Percentiles rank a stretch among this genome's conserved stretches.
These are phyloP conservation scores for Drosophila rufa DNA, from an alignment of 1,140 invertebrate species.

Conservation along the genomic window DNA sequence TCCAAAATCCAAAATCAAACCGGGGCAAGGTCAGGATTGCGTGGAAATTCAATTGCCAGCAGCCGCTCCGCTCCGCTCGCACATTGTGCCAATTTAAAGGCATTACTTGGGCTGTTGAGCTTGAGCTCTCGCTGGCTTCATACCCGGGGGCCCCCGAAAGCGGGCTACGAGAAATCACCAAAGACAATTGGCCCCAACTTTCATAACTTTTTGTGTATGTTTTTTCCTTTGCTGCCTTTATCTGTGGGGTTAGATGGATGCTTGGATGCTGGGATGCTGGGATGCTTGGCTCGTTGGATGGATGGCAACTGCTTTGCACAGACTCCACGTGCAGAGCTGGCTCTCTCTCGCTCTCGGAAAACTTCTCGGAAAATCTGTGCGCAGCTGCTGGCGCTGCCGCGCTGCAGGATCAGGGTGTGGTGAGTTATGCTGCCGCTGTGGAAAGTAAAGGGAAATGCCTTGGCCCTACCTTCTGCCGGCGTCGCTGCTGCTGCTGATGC, in stretches of 20 bases:
- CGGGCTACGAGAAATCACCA: conserved; percentile 71
- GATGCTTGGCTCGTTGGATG: conserved; percentile 29
- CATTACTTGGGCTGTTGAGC: conserved; percentile 36
- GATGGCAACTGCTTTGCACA: conserved; percentile 70
- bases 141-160: conserved; percentile 52
- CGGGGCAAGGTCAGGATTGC: conserved; percentile 38
- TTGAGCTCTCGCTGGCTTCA: not conserved
- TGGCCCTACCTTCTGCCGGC: conserved; percentile 73
- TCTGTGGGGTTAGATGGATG: conserved; percentile 12
- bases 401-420: conserved; percentile 84
- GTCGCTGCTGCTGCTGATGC: conserved; percentile 56
- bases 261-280: not conserved
- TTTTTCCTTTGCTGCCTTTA: conserved; percentile 31
- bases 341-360: conserved; percentile 21
- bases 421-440: conserved; percentile 77
- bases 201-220: conserved; percentile 61
- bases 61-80: conserved; percentile 52
- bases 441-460: conserved; percentile 59
- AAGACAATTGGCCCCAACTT: conserved; percentile 70
- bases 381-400: conserved; percentile 62
- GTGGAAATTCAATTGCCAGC: conserved; percentile 27
- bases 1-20: conserved; percentile 13
- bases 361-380: conserved; percentile 51
- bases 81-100: conserved; percentile 73
- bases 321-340: conserved; percentile 70